A percentile compares a stretch with the other conserved stretches of the same genome.
Conservation (phyloP, 2,113 vertebrate genomes). For the Sus scrofa region DNA sequence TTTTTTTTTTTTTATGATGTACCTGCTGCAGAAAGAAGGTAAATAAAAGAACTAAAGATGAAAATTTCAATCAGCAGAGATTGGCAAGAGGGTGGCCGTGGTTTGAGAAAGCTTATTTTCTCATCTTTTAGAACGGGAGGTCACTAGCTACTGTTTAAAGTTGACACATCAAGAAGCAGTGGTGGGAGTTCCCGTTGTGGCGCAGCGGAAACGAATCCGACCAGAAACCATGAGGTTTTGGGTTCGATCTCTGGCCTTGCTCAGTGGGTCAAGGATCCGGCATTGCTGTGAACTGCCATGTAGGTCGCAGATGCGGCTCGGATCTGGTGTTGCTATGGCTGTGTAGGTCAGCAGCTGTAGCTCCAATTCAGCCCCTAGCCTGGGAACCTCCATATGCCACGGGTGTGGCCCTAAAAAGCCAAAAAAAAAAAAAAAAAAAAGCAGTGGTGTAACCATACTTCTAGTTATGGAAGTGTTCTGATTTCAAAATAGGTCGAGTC, state of each 20-base stretch:
- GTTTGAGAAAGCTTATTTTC: slow-evolving; percentile 38
- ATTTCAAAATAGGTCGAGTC: not conserved
- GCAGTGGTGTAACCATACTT: not conserved
- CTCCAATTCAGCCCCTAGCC: too few species aligned
- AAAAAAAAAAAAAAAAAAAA: not conserved
- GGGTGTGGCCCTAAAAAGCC: too few species aligned
- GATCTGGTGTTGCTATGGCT: too few species aligned
- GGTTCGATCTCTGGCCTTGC: too few species aligned
- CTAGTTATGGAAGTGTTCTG: not conserved
- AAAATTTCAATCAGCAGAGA: slow-evolving; percentile 3
- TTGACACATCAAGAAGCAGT: not conserved
- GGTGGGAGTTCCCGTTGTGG: too few species aligned
- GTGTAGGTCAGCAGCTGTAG: too few species aligned
- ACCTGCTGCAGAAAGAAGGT: slow-evolving; percentile 17
- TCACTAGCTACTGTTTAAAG: not conserved
- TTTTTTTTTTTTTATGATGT: not conserved
- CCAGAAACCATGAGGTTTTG: too few species aligned
- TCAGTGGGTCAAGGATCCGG: too few species aligned
- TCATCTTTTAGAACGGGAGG: not conserved
- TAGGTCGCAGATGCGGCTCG: too few species aligned
- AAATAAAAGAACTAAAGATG: slow-evolving; percentile 19
- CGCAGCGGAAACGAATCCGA: too few species aligned
- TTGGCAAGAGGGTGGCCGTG: not conserved
- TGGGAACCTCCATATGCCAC: too few species aligned
- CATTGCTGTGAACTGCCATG: too few species aligned